phyloP scores from a whole-genome alignment of 2,797 vertebrate species.

The Emydoidea blandingii region DNA sequence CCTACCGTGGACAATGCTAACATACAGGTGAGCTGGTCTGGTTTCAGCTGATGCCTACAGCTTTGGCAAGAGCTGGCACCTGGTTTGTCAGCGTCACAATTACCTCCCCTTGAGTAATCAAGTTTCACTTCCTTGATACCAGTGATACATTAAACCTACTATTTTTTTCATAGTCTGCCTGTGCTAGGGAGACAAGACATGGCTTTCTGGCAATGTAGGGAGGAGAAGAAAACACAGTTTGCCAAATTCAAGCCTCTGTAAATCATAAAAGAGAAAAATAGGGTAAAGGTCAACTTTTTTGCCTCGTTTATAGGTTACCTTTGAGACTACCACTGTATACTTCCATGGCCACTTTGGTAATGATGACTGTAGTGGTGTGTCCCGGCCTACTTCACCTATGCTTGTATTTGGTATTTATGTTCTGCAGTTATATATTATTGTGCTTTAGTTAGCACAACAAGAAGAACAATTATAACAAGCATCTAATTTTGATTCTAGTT shows the following conservation, averaged over 20 bases:
- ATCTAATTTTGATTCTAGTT: not conserved
- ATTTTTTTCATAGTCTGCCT: not conserved
- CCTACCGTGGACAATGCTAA: not conserved
- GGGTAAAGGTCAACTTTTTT: not conserved
- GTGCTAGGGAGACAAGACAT: not conserved
- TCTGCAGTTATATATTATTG: slow-evolving; percentile 29
- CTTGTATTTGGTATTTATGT: slow-evolving; percentile 27
- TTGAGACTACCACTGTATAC: not conserved
- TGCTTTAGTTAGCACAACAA: not conserved
- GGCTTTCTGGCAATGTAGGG: not conserved
- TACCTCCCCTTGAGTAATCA: not conserved
- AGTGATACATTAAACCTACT: not conserved
- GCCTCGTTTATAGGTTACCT: not conserved
- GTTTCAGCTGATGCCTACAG: not conserved
- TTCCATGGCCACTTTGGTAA: not conserved
- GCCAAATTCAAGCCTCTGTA: not conserved
- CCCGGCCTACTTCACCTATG: not conserved
- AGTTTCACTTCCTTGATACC: not conserved
- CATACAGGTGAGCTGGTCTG: not conserved
- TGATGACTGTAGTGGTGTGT: not conserved
- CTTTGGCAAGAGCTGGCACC: not conserved
- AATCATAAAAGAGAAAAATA: not conserved
- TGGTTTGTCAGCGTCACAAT: not conserved
- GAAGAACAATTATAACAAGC: not conserved
- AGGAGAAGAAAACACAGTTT: not conserved